Conservation (phyloP, 2,113 vertebrate genomes). For the Tautogolabrus adspersus region DNA sequence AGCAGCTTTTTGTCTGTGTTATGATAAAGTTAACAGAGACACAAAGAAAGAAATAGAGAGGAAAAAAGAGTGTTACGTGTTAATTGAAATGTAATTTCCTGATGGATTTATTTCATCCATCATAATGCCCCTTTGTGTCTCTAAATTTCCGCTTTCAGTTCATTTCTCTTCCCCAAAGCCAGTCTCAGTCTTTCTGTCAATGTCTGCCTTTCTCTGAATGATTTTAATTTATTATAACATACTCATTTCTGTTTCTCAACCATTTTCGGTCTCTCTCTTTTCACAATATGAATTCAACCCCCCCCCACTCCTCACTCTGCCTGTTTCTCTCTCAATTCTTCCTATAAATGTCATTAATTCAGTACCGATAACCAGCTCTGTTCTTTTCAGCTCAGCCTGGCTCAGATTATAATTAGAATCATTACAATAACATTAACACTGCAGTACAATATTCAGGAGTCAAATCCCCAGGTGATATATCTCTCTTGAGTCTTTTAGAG, state of each 20-base stretch:
- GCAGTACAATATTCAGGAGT: slow-evolving; percentile 64
- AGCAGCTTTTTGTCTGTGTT: not conserved
- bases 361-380: slow-evolving; percentile 70
- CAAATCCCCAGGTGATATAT: slow-evolving; percentile 61
- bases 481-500: slow-evolving; percentile 52
- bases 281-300: slow-evolving; percentile 66
- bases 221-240: slow-evolving; percentile 56
- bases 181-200: slow-evolving; percentile 23
- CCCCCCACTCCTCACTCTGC: slow-evolving; percentile 41
- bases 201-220: slow-evolving; percentile 27
- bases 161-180: slow-evolving; percentile 31
- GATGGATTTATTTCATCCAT: slow-evolving; percentile 40
- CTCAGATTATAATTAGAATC: slow-evolving; percentile 73
- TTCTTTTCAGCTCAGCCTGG: slow-evolving; percentile 65
- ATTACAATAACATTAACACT: slow-evolving; percentile 68
- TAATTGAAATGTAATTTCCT: slow-evolving; percentile 10
- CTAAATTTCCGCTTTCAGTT: slow-evolving; percentile 18
- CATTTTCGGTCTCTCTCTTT: slow-evolving; percentile 41
- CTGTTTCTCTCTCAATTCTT: slow-evolving; percentile 69
- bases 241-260: slow-evolving; percentile 56
- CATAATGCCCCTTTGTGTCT: slow-evolving; percentile 4
- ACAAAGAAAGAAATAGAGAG: not conserved
- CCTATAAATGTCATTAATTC: slow-evolving; percentile 76
- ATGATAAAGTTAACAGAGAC: not conserved
- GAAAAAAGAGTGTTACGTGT: not conserved